Percentiles rank a stretch among this genome's conserved stretches.
phyloP scores from a whole-genome alignment of 2,888 invertebrate species.

The Augiades crinisus region DNA sequence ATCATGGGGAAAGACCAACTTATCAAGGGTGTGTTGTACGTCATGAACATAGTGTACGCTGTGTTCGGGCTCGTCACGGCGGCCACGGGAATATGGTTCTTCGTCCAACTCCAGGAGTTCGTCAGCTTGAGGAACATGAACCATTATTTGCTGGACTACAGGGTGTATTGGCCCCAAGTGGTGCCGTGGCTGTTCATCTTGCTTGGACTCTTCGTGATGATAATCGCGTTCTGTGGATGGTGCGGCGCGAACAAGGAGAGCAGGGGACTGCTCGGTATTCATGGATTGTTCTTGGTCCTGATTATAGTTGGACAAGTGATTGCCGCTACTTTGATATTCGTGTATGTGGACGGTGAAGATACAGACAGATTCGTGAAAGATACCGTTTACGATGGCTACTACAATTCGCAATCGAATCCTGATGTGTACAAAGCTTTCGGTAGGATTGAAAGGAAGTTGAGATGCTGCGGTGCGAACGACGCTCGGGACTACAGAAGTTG shows the following conservation, averaged over 20 bases:
- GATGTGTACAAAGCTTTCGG: constrained; percentile 68
- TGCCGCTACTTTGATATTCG: constrained; percentile 66
- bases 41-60: constrained; percentile 68
- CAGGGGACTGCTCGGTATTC: constrained; percentile 65
- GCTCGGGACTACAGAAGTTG: constrained; percentile 72
- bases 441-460: constrained; percentile 66
- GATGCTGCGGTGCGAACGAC: constrained; percentile 74
- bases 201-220: constrained; percentile 62
- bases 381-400: constrained; percentile 74
- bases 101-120: constrained; percentile 70
- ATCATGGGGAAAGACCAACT: constrained; percentile 70
- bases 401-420: constrained; percentile 70
- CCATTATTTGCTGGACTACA: constrained; percentile 71
- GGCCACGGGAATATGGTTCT: constrained; percentile 74
- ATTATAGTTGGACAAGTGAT: constrained; percentile 64
- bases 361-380: constrained; percentile 73
- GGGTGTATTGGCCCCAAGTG: constrained; percentile 74
- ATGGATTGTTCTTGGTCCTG: constrained; percentile 60
- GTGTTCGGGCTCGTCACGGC: constrained; percentile 69
- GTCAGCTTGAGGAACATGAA: constrained; percentile 68
- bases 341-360: constrained; percentile 71
- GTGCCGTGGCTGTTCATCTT: constrained; percentile 76
- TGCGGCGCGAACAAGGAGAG: constrained; percentile 66
- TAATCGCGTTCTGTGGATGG: constrained; percentile 70
- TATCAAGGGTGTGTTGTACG: constrained; percentile 64